Evolutionary conservation across 1,140 invertebrate genomes (phyloP).

Genomic region (Sycophaga agraensis): DNA sequence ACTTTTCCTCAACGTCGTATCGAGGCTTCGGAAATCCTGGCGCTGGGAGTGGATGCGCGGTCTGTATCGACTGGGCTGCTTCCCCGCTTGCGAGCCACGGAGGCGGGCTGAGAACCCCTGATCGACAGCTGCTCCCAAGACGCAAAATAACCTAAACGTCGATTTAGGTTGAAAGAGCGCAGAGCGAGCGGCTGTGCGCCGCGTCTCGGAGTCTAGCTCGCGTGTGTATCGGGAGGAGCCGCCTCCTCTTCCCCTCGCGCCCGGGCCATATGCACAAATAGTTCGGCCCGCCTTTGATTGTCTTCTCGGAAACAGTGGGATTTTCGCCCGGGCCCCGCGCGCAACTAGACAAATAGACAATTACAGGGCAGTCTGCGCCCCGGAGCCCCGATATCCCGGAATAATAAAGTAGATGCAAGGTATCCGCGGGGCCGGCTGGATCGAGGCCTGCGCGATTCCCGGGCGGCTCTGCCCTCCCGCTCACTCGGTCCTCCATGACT

Average conservation of each 20-base stretch:
- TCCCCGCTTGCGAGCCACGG: too few relatives aligned
- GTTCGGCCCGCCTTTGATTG: conserved; percentile 44
- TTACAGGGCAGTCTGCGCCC: conserved; percentile 35
- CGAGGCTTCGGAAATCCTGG: too few relatives aligned
- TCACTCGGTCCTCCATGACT: neutral
- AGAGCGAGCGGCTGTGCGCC: conserved; percentile 38
- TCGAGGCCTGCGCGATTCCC: neutral
- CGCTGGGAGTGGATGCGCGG: too few relatives aligned
- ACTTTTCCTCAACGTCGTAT: too few relatives aligned
- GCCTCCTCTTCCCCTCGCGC: neutral
- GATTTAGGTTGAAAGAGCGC: conserved; percentile 16
- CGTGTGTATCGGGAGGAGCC: neutral
- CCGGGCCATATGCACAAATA: conserved; percentile 40
- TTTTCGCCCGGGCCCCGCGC: neutral
- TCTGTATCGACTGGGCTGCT: too few relatives aligned
- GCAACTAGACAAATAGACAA: conserved; percentile 41
- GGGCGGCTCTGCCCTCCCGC: neutral
- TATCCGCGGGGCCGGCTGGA: too few relatives aligned
- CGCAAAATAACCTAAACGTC: conserved; percentile 47
- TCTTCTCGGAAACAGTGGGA: conserved; percentile 43
- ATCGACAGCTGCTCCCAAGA: conserved; percentile 47
- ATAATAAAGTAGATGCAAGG: conserved; percentile 27
- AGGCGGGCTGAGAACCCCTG: conserved; percentile 44
- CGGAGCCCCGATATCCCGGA: conserved; percentile 13
- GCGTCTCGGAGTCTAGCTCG: neutral